Base-by-base conservation (phyloP, 2,113 vertebrate species). In the Gadus chalcogrammus region DNA sequence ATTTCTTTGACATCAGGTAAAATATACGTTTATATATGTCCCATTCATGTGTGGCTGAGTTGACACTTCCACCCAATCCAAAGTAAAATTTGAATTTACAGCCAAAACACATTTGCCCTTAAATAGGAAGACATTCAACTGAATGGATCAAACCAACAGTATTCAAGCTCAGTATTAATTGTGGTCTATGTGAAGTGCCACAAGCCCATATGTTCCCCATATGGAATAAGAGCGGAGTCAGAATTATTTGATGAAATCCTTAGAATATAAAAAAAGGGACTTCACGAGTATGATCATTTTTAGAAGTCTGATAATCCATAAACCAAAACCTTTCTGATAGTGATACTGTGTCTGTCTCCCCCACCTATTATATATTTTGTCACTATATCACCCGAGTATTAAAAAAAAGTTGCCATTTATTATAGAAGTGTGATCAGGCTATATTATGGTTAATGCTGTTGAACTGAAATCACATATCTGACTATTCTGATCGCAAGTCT, bases 361-460 rank as follows among this genome's bases (percentile, higher is more conserved):
- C 67, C 84, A 83, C 13, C 78, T 87, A 86, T 79, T 77, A 79
- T 35, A 58, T 73, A 77, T 83, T 58, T 77, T 82, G 78, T 81
- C 77, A 79, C 90, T 90, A 81, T 84, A 84, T 77, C 77, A 85
- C 83, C 80, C 82, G 80, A 74, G 59, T 18, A 42, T 48, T 48
- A 59, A 69, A 76, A 82, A 20, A 71, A 82, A 72, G 80, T 82
- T 84, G 74, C 78, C 79, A 70, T 5, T 18, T 61, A 80, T 64
- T 59, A 63, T 73, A 70, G 68, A 77, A 61, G 56, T 81, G 72
- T 55, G 78, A 78, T 82, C 72, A 52, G 31, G 38, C 0, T 69
- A 67, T 74, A 11, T 59, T 28, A 3, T 27, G 69, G 65, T 5
- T 55, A 3, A 12, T 58, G 53, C 20, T 67, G 15, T 56, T 18